Percentiles rank a stretch among this genome's conserved stretches.
These are phyloP conservation scores for human (Homo sapiens) DNA, from an alignment of 2,113 vertebrate genomes.

Conservation along the genomic window DNA sequence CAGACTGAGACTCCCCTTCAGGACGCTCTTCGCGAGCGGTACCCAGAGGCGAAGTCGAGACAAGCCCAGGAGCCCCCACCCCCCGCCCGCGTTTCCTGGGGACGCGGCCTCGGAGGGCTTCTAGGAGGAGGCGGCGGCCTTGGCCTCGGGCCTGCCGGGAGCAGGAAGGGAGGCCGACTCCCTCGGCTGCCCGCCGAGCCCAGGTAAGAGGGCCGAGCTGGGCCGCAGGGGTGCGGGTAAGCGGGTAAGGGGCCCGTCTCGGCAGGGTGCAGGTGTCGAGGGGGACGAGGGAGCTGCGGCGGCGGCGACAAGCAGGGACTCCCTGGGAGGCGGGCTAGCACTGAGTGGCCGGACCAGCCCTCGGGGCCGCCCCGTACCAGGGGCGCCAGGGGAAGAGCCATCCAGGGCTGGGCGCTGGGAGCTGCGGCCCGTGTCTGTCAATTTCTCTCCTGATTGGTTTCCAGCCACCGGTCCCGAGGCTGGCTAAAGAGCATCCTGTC, in stretches of 20 bases:
- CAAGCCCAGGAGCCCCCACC: not conserved
- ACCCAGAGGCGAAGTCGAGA: not conserved
- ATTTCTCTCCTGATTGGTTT: not conserved
- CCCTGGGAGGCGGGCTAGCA: not conserved
- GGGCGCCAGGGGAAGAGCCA: not conserved
- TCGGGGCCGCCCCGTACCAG: not conserved
- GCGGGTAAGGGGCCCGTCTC: not conserved
- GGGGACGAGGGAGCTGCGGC: not conserved
- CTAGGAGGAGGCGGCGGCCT: constrained; percentile 55
- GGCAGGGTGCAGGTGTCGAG: not conserved
- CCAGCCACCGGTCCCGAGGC: not conserved
- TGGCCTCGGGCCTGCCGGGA: not conserved
- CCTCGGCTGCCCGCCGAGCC: not conserved
- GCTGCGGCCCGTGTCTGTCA: not conserved
- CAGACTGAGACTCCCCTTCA: not conserved
- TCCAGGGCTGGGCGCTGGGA: not conserved
- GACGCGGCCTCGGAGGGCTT: constrained; percentile 27
- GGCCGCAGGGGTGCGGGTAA: not conserved
- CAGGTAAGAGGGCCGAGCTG: rapidly evolving
- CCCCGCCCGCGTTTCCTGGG: not conserved
- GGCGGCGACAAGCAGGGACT: not conserved
- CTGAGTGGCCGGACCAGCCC: not conserved
- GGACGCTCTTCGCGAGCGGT: not conserved
- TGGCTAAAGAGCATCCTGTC: not conserved
- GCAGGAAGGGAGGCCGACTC: not conserved